These are phyloP conservation scores for Dasysyrphus tricinctus DNA, from an alignment of 2,888 invertebrate genomes.

Conservation along the genomic window DNA sequence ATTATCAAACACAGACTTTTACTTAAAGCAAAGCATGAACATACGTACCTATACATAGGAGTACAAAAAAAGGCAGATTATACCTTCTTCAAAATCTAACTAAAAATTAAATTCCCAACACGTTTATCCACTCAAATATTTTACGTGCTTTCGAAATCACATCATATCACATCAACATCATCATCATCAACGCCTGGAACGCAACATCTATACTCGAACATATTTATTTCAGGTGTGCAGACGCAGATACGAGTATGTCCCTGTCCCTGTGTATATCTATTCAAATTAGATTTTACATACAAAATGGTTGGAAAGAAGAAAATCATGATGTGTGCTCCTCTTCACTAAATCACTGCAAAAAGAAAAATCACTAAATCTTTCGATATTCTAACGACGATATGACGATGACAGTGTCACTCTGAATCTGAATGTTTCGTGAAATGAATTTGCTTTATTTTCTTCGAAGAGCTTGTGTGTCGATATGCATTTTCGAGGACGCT, in stretches of 20 bases:
- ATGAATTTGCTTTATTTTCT: slow-evolving; percentile 25
- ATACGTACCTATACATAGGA: background rate
- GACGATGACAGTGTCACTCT: background rate
- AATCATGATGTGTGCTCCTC: slow-evolving; percentile 24
- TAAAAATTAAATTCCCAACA: slow-evolving; percentile 69
- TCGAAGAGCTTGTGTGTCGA: slow-evolving; percentile 7
- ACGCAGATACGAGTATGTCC: background rate
- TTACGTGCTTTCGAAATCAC: slow-evolving; percentile 69
- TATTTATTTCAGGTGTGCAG: slow-evolving; percentile 17
- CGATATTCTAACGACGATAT: background rate
- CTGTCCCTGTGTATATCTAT: slow-evolving; percentile 45
- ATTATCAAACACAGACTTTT: slow-evolving; percentile 7
- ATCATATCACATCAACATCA: slow-evolving; percentile 51
- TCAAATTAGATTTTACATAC: slow-evolving; percentile 68
- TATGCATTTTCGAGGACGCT: slow-evolving; percentile 43
- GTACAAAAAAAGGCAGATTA: slow-evolving; percentile 8
- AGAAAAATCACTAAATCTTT: slow-evolving; percentile 64
- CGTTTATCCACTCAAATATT: slow-evolving; percentile 75
- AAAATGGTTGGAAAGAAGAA: slow-evolving; percentile 30
- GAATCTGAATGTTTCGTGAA: slow-evolving; percentile 29
- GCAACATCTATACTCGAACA: background rate
- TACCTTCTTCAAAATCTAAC: slow-evolving; percentile 50
- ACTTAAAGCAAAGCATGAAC: slow-evolving; percentile 3
- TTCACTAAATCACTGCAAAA: slow-evolving; percentile 59
- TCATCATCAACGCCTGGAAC: slow-evolving; percentile 32